A percentile compares a stretch with the other conserved stretches of the same genome.
Evolutionary conservation across 2,113 vertebrate genomes (phyloP).

Genomic region (Gracilinanus agilis): DNA sequence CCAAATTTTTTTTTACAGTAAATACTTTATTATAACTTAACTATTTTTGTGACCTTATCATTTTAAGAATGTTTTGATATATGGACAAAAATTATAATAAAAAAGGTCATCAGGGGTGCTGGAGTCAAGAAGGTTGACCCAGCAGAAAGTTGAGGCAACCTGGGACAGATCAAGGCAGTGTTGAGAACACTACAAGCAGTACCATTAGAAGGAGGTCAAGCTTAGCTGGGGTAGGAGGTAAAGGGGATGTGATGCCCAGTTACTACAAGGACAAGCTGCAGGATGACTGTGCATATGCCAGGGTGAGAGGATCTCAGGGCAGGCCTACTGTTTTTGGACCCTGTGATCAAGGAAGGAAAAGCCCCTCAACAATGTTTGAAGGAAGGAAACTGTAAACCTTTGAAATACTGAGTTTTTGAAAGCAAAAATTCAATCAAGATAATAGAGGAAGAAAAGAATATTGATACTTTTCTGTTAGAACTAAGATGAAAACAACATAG

Average conservation of each 20-base stretch:
- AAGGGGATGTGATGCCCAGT: too few species aligned
- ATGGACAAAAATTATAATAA: slow-evolving; percentile 2
- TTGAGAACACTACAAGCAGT: too few species aligned
- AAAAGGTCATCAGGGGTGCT: too few species aligned
- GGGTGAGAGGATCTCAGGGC: too few species aligned
- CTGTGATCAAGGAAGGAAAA: slow-evolving; percentile 91
- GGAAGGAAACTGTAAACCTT: slow-evolving; percentile 93
- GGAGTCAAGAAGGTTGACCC: too few species aligned
- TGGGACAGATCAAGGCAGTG: too few species aligned
- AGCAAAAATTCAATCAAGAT: slow-evolving; percentile 97
- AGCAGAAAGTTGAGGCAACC: too few species aligned
- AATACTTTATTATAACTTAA: slow-evolving; percentile 59
- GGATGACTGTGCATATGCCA: too few species aligned
- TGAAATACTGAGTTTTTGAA: slow-evolving; percentile 95
- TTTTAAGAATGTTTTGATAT: slow-evolving; percentile 76
- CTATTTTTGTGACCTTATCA: slow-evolving; percentile 48
- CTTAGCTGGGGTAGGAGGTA: too few species aligned
- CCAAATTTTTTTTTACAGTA: slow-evolving; percentile 60
- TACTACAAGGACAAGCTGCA: too few species aligned
- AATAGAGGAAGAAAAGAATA: slow-evolving; percentile 96
- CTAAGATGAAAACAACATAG: slow-evolving; percentile 45
- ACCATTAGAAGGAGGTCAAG: too few species aligned
- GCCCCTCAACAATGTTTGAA: slow-evolving; percentile 92
- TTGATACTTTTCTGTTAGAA: slow-evolving; percentile 73
- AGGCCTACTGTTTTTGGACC: too few species aligned